Percentiles rank a stretch among this genome's conserved stretches.
These are phyloP conservation scores for Microcebus tavaratra DNA, from an alignment of 2,113 vertebrate species.

Conservation along the genomic window DNA sequence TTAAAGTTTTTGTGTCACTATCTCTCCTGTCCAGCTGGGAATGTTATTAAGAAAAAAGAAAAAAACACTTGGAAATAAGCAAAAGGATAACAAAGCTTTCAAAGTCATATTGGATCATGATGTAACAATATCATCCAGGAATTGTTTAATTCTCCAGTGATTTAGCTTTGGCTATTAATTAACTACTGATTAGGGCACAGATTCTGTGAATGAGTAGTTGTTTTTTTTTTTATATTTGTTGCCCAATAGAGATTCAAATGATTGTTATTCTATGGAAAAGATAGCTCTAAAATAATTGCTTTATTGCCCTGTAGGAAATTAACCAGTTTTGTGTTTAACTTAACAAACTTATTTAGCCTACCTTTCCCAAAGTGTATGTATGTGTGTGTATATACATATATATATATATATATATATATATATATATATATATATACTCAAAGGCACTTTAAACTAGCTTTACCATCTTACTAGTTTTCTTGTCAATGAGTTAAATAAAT, in stretches of 20 bases:
- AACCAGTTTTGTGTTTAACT: not conserved
- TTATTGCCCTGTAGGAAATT: not conserved
- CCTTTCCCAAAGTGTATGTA: not conserved
- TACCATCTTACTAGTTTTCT: not conserved
- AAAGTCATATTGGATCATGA: not conserved
- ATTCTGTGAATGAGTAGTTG: not conserved
- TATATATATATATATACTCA: not conserved
- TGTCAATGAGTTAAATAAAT: not conserved
- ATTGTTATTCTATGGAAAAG: not conserved
- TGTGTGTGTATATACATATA: too few relatives aligned
- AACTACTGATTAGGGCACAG: not conserved
- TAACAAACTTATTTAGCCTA: not conserved
- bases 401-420: too few relatives aligned
- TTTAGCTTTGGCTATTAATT: not conserved
- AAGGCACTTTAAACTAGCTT: not conserved
- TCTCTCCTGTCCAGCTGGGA: not conserved
- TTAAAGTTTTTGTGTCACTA: not conserved
- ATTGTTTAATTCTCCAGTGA: not conserved
- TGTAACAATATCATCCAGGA: not conserved
- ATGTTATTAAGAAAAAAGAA: not conserved
- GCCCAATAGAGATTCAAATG: not conserved
- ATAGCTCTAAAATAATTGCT: not conserved
- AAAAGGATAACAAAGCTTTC: not conserved
- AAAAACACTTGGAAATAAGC: not conserved
- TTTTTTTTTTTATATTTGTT: not conserved